A percentile compares a stretch with the other conserved stretches of the same genome.
Conservation (phyloP, 2,113 vertebrate species). For the Phaethornis superciliosus region DNA sequence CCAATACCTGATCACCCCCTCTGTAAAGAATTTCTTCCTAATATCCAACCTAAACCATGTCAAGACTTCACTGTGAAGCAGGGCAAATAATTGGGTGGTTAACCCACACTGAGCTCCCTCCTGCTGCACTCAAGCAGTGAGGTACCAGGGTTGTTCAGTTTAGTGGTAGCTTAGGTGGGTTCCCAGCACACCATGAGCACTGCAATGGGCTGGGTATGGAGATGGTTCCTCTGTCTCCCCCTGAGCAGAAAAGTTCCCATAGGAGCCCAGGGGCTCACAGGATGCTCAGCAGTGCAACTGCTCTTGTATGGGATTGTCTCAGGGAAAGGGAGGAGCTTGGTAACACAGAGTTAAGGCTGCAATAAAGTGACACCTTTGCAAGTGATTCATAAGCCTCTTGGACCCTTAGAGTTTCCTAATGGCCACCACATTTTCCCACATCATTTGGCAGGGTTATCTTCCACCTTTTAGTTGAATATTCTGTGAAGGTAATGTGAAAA, state of each 20-base stretch:
- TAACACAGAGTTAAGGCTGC: background rate
- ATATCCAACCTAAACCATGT: no score
- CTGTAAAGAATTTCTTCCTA: no score
- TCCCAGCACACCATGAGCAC: rapidly evolving
- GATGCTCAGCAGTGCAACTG: background rate
- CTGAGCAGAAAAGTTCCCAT: rapidly evolving
- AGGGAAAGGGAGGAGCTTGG: background rate
- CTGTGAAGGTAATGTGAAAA: background rate
- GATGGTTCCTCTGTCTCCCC: background rate
- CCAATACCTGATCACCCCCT: no score
- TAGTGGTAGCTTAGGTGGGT: background rate
- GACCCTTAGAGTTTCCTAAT: background rate
- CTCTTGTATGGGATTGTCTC: rapidly evolving
- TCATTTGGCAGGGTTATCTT: background rate
- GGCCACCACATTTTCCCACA: background rate
- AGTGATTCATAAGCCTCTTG: background rate
- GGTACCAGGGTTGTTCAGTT: rapidly evolving
- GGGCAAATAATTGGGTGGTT: background rate
- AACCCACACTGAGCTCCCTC: rapidly evolving
- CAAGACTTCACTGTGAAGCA: rapidly evolving
- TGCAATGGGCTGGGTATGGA: rapidly evolving
- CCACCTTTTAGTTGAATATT: background rate
- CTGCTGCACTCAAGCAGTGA: background rate
- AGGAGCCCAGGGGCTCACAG: rapidly evolving
- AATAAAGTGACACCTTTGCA: background rate